Conservation (phyloP, 2,113 vertebrate genomes). For the Actenoides hombroni region DNA sequence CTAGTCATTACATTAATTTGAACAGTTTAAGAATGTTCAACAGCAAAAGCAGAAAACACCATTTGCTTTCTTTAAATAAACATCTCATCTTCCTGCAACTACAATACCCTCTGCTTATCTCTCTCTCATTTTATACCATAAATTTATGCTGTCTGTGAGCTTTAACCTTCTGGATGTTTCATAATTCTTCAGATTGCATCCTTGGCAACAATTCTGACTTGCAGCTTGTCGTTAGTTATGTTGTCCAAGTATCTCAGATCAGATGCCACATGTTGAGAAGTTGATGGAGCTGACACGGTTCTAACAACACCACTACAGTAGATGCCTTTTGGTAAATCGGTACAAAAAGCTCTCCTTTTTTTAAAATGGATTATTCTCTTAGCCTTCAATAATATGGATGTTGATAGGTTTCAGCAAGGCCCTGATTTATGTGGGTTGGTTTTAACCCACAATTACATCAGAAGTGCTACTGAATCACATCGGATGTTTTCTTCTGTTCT, state of each 20-base stretch:
- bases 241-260: background rate
- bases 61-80: slow-evolving; percentile 4
- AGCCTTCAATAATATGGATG: background rate
- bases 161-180: slow-evolving; percentile 1
- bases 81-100: background rate
- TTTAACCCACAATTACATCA: background rate
- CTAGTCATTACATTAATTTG: slow-evolving; percentile 23
- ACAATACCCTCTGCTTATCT: background rate
- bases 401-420: background rate
- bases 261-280: background rate
- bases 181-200: background rate
- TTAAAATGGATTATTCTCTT: background rate
- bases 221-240: background rate
- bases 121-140: background rate
- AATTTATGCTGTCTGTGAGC: slow-evolving; percentile 4
- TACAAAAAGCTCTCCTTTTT: background rate
- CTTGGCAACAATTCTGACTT: slow-evolving; percentile 34
- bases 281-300: background rate
- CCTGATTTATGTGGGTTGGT: background rate
- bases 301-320: background rate
- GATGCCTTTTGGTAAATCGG: background rate
- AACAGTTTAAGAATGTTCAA: slow-evolving; percentile 12
- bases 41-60: background rate
- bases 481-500: background rate
- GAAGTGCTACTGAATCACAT: background rate